These are phyloP conservation scores for Amphipyra tragopoginis DNA, from an alignment of 2,888 invertebrate genomes.

Conservation along the genomic window DNA sequence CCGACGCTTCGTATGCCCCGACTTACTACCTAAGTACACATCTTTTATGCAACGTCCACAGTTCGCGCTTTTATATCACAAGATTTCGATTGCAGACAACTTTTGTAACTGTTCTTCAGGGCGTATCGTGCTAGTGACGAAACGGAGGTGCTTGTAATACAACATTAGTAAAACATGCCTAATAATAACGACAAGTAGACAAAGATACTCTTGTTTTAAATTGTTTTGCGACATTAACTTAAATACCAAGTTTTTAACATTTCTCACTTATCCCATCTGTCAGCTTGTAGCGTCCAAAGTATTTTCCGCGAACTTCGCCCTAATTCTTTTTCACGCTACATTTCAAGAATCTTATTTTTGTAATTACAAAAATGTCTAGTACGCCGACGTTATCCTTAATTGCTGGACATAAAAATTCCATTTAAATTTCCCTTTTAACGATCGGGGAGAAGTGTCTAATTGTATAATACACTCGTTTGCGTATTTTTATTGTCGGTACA, in stretches of 20 bases:
- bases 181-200: constrained; percentile 20
- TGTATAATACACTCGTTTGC: constrained; percentile 90
- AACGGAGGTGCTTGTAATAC: not conserved
- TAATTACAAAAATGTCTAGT: constrained; percentile 90
- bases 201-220: constrained; percentile 37
- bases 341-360: constrained; percentile 90
- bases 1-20: constrained; percentile 44
- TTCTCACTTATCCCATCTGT: constrained; percentile 80
- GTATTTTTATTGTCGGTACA: constrained; percentile 89
- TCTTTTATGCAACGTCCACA: constrained; percentile 52
- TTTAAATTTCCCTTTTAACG: constrained; percentile 91
- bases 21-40: constrained; percentile 47
- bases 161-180: not conserved
- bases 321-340: constrained; percentile 90
- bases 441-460: constrained; percentile 89
- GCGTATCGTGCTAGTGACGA: not conserved
- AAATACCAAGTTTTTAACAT: constrained; percentile 69
- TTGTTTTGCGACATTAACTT: constrained; percentile 58
- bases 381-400: constrained; percentile 90
- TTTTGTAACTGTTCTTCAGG: constrained; percentile 1
- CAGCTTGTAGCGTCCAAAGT: constrained; percentile 76
- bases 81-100: constrained; percentile 21
- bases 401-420: constrained; percentile 91
- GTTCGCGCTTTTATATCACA: constrained; percentile 19
- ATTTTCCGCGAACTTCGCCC: constrained; percentile 84